Evolutionary conservation across 2,888 invertebrate genomes (phyloP).

Genomic region (Stegana nigrithorax): DNA sequence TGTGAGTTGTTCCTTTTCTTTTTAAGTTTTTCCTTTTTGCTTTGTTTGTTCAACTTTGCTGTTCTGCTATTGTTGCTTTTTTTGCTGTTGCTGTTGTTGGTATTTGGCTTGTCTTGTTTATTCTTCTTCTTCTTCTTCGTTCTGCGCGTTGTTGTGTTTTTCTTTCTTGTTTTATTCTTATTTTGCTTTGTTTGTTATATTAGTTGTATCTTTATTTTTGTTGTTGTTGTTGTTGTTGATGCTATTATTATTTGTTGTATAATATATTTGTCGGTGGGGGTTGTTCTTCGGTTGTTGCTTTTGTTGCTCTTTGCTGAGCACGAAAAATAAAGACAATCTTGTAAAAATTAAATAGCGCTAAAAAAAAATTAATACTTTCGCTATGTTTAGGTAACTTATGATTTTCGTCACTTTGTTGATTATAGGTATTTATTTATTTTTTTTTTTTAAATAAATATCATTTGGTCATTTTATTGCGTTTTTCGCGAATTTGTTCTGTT

Average conservation of each 20-base stretch:
- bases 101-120: slow-evolving; percentile 25
- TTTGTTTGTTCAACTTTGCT: too few relatives aligned
- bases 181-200: background rate
- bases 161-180: background rate
- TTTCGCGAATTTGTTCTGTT: too few relatives aligned
- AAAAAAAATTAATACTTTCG: slow-evolving; percentile 11
- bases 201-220: slow-evolving; percentile 21
- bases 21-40: too few relatives aligned
- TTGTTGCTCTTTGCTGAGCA: background rate
- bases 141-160: slow-evolving; percentile 12
- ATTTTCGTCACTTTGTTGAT: too few relatives aligned
- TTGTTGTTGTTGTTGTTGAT: background rate
- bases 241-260: background rate
- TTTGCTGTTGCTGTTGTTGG: slow-evolving; percentile 35
- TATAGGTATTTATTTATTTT: too few relatives aligned
- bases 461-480: too few relatives aligned
- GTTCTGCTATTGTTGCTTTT: slow-evolving; percentile 33
- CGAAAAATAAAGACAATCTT: background rate
- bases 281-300: background rate
- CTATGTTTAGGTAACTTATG: slow-evolving; percentile 5
- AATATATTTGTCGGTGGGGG: background rate
- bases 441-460: too few relatives aligned
- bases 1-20: too few relatives aligned
- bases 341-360: background rate
- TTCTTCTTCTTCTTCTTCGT: slow-evolving; percentile 16